These are phyloP conservation scores for Dryobates pubescens DNA, from an alignment of 2,797 vertebrate genomes.

Conservation along the genomic window DNA sequence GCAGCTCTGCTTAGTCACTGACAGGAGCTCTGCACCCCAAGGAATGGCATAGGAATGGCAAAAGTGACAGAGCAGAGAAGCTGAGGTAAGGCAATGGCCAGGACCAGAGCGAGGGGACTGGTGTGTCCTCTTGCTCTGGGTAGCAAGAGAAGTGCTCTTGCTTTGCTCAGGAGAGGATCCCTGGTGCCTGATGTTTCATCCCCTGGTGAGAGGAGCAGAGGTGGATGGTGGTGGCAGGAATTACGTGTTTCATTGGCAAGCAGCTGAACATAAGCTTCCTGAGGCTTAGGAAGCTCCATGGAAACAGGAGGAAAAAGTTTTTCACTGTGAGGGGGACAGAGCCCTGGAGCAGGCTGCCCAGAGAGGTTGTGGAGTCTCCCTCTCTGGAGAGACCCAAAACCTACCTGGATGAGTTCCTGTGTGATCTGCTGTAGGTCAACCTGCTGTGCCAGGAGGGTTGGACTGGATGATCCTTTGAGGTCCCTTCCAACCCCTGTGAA, in stretches of 20 bases:
- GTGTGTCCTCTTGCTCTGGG: background rate
- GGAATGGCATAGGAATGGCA: conserved; percentile 20
- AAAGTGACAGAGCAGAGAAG: conserved; percentile 15
- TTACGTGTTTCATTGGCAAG: background rate
- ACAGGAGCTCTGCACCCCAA: background rate
- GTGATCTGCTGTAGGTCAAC: too few relatives aligned
- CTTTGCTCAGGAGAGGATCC: background rate
- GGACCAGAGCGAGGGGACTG: background rate
- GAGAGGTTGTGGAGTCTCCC: too few relatives aligned
- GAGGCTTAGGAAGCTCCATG: too few relatives aligned
- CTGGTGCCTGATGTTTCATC: background rate
- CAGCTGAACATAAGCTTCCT: too few relatives aligned
- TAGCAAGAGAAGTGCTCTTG: background rate
- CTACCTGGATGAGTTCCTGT: too few relatives aligned
- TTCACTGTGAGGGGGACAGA: too few relatives aligned
- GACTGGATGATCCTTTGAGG: too few relatives aligned
- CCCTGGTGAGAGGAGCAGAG: background rate
- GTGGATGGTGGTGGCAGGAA: background rate
- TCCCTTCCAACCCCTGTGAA: too few relatives aligned
- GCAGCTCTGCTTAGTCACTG: background rate
- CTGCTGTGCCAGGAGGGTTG: too few relatives aligned
- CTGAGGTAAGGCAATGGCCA: conserved; percentile 36
- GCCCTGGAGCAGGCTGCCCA: too few relatives aligned
- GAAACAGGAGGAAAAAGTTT: too few relatives aligned
- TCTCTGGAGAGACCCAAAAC: too few relatives aligned